Conservation (phyloP, 2,888 invertebrate genomes). For the Thera britannica region DNA sequence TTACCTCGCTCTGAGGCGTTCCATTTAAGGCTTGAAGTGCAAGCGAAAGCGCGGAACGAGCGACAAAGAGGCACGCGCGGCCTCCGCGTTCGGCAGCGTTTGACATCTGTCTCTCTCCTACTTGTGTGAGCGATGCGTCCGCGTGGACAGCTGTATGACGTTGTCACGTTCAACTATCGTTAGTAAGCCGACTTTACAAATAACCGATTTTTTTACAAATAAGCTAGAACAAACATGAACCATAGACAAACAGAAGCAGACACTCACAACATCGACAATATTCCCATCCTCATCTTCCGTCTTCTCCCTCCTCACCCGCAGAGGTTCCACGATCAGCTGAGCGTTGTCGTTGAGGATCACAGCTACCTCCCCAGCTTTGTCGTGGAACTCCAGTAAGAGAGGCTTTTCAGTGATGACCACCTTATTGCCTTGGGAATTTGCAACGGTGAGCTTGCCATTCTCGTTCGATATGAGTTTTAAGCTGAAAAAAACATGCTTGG, state of each 20-base stretch:
- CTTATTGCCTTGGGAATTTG: conserved; percentile 71
- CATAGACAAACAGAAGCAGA: conserved; percentile 34
- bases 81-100: too few relatives aligned
- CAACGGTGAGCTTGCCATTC: conserved; percentile 60
- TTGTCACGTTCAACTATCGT: too few relatives aligned
- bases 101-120: too few relatives aligned
- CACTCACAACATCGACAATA: conserved; percentile 61
- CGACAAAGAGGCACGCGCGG: too few relatives aligned
- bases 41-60: too few relatives aligned
- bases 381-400: conserved; percentile 93
- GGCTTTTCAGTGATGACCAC: conserved; percentile 89
- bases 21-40: too few relatives aligned
- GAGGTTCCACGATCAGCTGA: conserved; percentile 96
- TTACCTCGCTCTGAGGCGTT: too few relatives aligned
- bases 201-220: background rate
- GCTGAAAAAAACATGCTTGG: conserved; percentile 46
- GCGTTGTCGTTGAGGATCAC: conserved; percentile 94
- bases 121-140: too few relatives aligned
- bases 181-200: too few relatives aligned
- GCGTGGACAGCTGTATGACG: too few relatives aligned
- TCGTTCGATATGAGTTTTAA: conserved; percentile 67
- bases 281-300: conserved; percentile 70
- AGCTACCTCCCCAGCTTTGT: conserved; percentile 87
- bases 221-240: background rate
- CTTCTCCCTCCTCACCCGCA: conserved; percentile 87